phyloP scores from a whole-genome alignment of 2,888 invertebrate genomes.

The Nomada fabriciana region DNA sequence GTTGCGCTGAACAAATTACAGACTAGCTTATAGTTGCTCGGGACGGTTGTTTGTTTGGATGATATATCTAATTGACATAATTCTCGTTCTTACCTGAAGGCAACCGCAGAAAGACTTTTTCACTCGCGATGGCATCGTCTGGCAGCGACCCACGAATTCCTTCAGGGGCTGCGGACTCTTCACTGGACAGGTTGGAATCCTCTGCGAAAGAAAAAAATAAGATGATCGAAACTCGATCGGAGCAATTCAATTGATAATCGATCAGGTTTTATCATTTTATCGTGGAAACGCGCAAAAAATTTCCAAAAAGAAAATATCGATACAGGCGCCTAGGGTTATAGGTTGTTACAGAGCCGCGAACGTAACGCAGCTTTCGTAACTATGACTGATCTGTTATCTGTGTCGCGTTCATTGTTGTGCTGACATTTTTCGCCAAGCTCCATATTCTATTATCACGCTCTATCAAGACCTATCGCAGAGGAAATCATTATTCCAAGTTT shows the following conservation, averaged over 20 bases:
- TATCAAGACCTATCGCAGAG: no score
- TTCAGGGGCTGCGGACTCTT: slow-evolving; percentile 83
- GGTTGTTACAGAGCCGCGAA: slow-evolving; percentile 35
- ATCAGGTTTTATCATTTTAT: not conserved
- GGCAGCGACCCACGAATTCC: slow-evolving; percentile 83
- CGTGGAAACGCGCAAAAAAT: not conserved
- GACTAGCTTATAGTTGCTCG: slow-evolving; percentile 12
- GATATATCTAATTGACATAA: slow-evolving; percentile 8
- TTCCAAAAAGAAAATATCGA: not conserved
- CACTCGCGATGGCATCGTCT: slow-evolving; percentile 83
- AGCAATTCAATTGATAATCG: not conserved
- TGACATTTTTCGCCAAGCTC: no score
- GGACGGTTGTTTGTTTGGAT: not conserved
- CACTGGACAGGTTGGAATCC: slow-evolving; percentile 82
- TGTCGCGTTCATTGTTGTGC: not conserved
- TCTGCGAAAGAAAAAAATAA: slow-evolving; percentile 74
- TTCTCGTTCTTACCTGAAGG: slow-evolving; percentile 87
- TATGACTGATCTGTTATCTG: slow-evolving; percentile 16
- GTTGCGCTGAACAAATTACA: slow-evolving; percentile 11
- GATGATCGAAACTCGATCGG: slow-evolving; percentile 5
- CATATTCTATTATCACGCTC: no score
- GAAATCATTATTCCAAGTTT: no score
- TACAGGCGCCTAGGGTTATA: not conserved
- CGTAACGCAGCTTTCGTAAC: slow-evolving; percentile 48
- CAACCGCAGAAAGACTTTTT: slow-evolving; percentile 90